These are phyloP conservation scores for Achroia grisella DNA, from an alignment of 1,140 invertebrate species.

Conservation along the genomic window DNA sequence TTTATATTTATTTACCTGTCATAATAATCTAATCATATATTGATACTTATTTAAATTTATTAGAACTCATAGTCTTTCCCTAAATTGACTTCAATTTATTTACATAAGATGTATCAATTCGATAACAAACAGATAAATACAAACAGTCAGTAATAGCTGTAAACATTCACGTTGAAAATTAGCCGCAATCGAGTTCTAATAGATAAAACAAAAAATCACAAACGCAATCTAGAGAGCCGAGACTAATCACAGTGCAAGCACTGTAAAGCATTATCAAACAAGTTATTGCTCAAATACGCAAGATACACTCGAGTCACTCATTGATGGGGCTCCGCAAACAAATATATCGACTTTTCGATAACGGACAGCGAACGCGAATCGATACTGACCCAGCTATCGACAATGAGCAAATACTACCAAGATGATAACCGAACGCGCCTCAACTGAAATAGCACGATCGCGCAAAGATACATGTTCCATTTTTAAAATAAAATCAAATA, in stretches of 20 bases:
- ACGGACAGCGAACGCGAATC: constrained; percentile 37
- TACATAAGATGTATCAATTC: background rate
- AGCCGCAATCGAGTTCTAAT: constrained; percentile 35
- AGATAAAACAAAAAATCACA: constrained; percentile 57
- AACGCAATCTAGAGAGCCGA: constrained; percentile 40
- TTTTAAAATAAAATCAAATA: background rate
- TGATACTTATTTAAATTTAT: too few species aligned
- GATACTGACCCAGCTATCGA: constrained; percentile 54
- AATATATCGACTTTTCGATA: constrained; percentile 69
- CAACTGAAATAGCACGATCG: background rate
- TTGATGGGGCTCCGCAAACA: constrained; percentile 61
- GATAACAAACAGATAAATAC: constrained; percentile 8
- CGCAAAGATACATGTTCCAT: background rate
- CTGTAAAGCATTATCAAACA: constrained; percentile 58
- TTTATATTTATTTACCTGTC: too few species aligned
- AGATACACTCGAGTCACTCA: constrained; percentile 57
- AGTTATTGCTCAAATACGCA: constrained; percentile 67
- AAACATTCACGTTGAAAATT: constrained; percentile 14
- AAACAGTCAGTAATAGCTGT: constrained; percentile 5
- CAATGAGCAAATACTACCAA: constrained; percentile 48
- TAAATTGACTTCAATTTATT: too few species aligned
- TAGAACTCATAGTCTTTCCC: too few species aligned
- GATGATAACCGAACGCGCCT: constrained; percentile 30
- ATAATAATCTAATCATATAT: too few species aligned
- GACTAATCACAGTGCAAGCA: constrained; percentile 55